Base-by-base conservation (phyloP, 2,113 vertebrate species). In the Ctenomys sociabilis region DNA sequence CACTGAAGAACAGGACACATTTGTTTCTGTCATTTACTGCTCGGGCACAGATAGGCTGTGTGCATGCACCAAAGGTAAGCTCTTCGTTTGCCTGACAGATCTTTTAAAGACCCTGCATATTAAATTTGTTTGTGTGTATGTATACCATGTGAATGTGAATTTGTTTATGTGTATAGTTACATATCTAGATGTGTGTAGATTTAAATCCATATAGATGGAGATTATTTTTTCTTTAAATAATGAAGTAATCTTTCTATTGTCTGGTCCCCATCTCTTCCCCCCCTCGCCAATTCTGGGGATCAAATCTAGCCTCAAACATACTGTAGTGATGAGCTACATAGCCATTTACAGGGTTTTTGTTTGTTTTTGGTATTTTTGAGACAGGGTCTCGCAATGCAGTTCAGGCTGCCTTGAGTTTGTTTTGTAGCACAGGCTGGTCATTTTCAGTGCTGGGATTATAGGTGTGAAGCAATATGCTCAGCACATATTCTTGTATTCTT, bases 11-110 rank as follows among this genome's bases (percentile, higher is more conserved):
- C 98, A 98, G 59, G 99, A 99, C 98, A 99, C 98, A 40, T 99
- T 99, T 98, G 99, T 99, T 96, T 99, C 99, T 92, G 99, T 99
- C 94, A 99, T 99, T 92, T 99, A 99, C 98, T 99, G 99, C 98
- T 99, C 99, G 63, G 99, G 99, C 98, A 99, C 99, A 35, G 99
- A 99, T 98, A 99, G 99, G 97, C 99, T 99, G 94, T 99, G 99
- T 98, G 99, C 99, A 2, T 99, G 99, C 98, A 99, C 99, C 93
- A 99, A 99, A 99, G 99, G 99, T 99, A 98, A 99, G 98, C 95
- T 43, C 6, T 90, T 73, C 49, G 73, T 30, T 72, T 80, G 32
- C 40, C 88, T 32, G 59, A 0, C 7, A 86, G 45, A 63, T 37
- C 22, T 85, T 82, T 14, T 0, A 45, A 84, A 83, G 70, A 24